Conservation (phyloP, 1,140 invertebrate species). For the Drosophila quadrilineata region DNA sequence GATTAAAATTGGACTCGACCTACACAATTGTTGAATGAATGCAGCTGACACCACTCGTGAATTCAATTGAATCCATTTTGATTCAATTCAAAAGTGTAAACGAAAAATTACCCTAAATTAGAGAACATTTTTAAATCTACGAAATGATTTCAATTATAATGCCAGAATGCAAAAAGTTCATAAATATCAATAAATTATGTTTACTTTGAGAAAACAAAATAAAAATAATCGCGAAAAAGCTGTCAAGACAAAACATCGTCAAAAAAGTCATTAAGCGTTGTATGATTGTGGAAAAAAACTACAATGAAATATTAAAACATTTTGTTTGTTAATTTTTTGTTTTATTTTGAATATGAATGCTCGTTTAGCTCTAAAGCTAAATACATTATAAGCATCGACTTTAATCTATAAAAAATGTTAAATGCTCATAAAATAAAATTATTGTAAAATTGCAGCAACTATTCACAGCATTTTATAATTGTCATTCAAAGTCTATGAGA, state of each 20-base stretch:
- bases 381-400: no score
- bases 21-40: conserved; percentile 24
- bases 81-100: conserved; percentile 27
- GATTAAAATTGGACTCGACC: conserved; percentile 43
- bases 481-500: no score
- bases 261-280: no score
- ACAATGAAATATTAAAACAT: neutral
- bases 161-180: conserved; percentile 15
- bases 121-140: conserved; percentile 11
- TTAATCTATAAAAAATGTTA: no score
- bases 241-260: conserved; percentile 7
- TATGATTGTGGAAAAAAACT: conserved; percentile 14
- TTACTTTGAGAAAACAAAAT: neutral
- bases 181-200: conserved; percentile 13
- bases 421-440: no score
- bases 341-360: no score
- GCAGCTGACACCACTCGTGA: no score
- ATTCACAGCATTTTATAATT: no score
- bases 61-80: conserved; percentile 26
- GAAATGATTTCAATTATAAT: conserved; percentile 26
- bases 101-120: conserved; percentile 38
- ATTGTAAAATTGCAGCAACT: no score
- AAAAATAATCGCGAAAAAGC: neutral
- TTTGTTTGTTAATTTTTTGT: no score
- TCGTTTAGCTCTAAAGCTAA: no score